phyloP scores from a whole-genome alignment of 2,797 vertebrate species.

The Acrocephalus scirpaceus region DNA sequence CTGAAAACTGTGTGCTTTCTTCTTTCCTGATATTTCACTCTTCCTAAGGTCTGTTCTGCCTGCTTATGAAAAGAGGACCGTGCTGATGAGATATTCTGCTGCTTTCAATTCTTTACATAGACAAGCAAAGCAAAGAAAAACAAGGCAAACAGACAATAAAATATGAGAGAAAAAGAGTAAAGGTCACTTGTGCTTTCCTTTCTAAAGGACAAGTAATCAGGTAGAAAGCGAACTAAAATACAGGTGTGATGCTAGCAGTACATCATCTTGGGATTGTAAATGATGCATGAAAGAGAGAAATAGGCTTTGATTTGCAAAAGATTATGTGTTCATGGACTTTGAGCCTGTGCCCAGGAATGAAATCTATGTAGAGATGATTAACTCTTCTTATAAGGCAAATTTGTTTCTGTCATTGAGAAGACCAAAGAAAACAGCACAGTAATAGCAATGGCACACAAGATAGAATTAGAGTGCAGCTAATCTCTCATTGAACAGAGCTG shows the following conservation, averaged over 20 bases:
- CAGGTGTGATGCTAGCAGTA: conserved; percentile 23
- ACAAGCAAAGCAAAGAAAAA: neutral
- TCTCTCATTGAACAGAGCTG: neutral
- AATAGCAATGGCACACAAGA: neutral
- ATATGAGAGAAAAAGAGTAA: neutral
- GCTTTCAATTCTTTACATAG: neutral
- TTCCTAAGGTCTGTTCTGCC: neutral
- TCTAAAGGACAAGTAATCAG: neutral
- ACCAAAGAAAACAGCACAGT: neutral
- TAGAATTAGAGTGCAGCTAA: neutral
- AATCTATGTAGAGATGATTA: conserved; percentile 30
- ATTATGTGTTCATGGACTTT: conserved; percentile 46
- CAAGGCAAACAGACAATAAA: neutral
- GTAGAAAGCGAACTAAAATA: conserved; percentile 18
- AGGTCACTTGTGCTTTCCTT: conserved; percentile 39
- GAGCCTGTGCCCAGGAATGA: conserved; percentile 12
- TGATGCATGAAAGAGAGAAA: conserved; percentile 47
- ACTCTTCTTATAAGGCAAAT: conserved; percentile 6
- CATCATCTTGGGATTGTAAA: conserved; percentile 33
- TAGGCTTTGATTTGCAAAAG: conserved; percentile 47
- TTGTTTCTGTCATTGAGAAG: conserved; percentile 44
- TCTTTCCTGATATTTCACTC: neutral
- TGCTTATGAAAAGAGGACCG: neutral
- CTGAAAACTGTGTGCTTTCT: neutral
- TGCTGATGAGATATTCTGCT: neutral